Evolutionary conservation across 1,140 invertebrate species (phyloP).

Genomic region (Drosophila lowei): DNA sequence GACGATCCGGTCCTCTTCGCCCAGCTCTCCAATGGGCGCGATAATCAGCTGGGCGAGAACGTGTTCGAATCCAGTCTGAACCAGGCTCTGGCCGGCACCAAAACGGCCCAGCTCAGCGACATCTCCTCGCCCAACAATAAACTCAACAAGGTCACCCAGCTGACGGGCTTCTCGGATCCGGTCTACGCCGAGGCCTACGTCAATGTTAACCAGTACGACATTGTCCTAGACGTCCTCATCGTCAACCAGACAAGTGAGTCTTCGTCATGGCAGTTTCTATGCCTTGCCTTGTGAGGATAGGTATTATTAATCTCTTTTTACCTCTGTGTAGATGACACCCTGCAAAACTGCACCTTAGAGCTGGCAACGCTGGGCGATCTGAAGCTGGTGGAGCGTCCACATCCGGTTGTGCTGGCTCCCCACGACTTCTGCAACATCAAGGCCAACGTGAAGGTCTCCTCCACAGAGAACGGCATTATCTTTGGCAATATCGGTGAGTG

Average conservation of each 20-base stretch:
- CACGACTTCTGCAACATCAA: constrained; percentile 99
- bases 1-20: constrained; percentile 94
- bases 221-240: constrained; percentile 97
- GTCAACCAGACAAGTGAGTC: constrained; percentile 96
- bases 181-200: constrained; percentile 99
- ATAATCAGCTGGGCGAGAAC: constrained; percentile 91
- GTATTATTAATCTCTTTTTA: neutral
- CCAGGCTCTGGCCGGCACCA: constrained; percentile 91
- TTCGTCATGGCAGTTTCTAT: neutral
- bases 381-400: constrained; percentile 98
- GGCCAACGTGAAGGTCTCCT: constrained; percentile 97
- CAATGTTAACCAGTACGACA: constrained; percentile 99
- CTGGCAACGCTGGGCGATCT: constrained; percentile 98
- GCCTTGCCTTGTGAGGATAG: neutral
- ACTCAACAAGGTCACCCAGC: constrained; percentile 96
- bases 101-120: constrained; percentile 83
- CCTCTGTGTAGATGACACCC: constrained; percentile 89
- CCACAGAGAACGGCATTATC: constrained; percentile 99
- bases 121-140: constrained; percentile 86
- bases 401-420: constrained; percentile 96
- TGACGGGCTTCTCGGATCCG: constrained; percentile 99
- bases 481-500: constrained; percentile 98
- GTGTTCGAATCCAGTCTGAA: constrained; percentile 97
- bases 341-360: constrained; percentile 99
- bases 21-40: constrained; percentile 90